phyloP scores from a whole-genome alignment of 2,888 invertebrate species.

The Drosophila colorata region DNA sequence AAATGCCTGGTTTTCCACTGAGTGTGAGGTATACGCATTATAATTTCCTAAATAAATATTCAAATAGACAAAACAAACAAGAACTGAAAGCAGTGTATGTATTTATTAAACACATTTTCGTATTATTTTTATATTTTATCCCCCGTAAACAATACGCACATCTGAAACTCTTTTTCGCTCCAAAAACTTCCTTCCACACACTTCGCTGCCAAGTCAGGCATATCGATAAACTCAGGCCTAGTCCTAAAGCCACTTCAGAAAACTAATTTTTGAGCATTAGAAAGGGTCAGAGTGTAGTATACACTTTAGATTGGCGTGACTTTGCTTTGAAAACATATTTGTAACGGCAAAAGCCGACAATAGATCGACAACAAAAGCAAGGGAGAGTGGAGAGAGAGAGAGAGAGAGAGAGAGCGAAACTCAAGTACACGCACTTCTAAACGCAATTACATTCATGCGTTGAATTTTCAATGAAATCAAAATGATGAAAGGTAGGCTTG shows the following conservation, averaged over 20 bases:
- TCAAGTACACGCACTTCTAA: constrained; percentile 76
- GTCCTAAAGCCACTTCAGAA: constrained; percentile 63
- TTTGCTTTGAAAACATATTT: constrained; percentile 80
- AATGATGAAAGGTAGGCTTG: constrained; percentile 31
- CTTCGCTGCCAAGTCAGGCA: constrained; percentile 69
- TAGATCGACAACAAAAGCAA: constrained; percentile 61
- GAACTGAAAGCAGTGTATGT: not conserved
- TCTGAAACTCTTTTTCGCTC: constrained; percentile 51
- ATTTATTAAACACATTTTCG: not conserved
- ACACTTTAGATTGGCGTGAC: constrained; percentile 47
- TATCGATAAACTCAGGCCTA: constrained; percentile 43
- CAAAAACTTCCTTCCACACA: constrained; percentile 48
- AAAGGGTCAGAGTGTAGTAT: constrained; percentile 50
- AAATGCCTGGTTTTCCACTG: not conserved
- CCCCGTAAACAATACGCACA: constrained; percentile 39
- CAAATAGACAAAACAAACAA: not conserved
- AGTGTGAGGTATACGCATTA: not conserved
- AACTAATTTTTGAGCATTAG: constrained; percentile 74
- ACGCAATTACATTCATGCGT: constrained; percentile 71
- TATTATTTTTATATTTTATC: constrained; percentile 21
- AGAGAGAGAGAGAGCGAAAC: constrained; percentile 28
- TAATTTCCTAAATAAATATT: not conserved
- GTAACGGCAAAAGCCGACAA: constrained; percentile 74
- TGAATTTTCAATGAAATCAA: constrained; percentile 56
- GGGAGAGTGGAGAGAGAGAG: constrained; percentile 5